Percentiles rank a stretch among this genome's conserved stretches.
Conservation (phyloP, 2,888 invertebrate genomes). For the Corbicula japonica region DNA sequence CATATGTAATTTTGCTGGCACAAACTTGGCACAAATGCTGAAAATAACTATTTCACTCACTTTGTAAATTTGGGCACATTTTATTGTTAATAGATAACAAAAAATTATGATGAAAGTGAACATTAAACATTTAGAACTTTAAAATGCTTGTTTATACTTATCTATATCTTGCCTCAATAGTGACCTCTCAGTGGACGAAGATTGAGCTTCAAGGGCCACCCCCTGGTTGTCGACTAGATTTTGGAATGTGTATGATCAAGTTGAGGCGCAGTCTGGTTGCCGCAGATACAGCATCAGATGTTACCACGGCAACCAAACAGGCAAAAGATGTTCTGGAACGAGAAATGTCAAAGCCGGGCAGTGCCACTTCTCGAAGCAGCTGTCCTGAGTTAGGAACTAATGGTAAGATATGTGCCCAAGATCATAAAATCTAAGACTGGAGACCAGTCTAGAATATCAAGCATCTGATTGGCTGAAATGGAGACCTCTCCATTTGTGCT, state of each 20-base stretch:
- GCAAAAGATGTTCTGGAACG: conserved; percentile 80
- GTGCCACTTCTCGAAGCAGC: conserved; percentile 78
- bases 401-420: conserved; percentile 41
- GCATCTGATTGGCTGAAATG: too few species aligned
- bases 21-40: too few species aligned
- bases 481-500: too few species aligned
- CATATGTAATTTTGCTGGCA: too few species aligned
- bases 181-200: conserved; percentile 79
- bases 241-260: conserved; percentile 82
- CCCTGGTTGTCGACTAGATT: conserved; percentile 84
- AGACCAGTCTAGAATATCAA: too few species aligned
- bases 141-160: too few species aligned
- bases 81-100: too few species aligned
- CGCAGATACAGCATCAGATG: conserved; percentile 40
- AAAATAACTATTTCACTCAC: too few species aligned
- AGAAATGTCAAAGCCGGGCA: conserved; percentile 79
- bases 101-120: too few species aligned
- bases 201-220: conserved; percentile 82
- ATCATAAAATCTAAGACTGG: not conserved
- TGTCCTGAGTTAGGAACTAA: conserved; percentile 66
- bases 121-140: too few species aligned
- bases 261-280: conserved; percentile 65
- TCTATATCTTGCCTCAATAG: conserved; percentile 71
- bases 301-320: conserved; percentile 69
- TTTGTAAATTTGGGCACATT: too few species aligned